Evolutionary conservation across 23 tunicate species (phyloP), one percentile per base, ranked within the genome.

Genomic region (Halocynthia aurantium): DNA sequence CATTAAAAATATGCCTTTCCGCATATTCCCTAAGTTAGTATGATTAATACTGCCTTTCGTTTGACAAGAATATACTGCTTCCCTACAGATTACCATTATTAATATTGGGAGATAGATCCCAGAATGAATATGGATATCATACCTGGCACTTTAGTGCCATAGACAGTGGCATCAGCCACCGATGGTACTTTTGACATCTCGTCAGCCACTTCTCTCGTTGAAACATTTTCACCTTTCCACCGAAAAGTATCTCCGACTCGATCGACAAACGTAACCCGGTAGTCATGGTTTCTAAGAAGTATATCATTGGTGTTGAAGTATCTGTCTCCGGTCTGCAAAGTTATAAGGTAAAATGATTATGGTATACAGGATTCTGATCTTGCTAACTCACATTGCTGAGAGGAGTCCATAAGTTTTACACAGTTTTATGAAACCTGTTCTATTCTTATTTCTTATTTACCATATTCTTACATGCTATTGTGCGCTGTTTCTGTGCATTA

Each of bases 171-270:
- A 58, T 83, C 82, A 12, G 68, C 22, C 51, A 92, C 67, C 5
- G 83, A 79, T n/a, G 80, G 91, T 21, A 85, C 91, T 72, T 82
- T 73, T 6, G 64, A 81, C n/a, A 92, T 22, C 54, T 77, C 86
- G 63, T 92, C 98, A 18, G 81, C 85, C 40, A 92, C 92, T 70
- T 92, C 98, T 52, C 78, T 86, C 57, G 98, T 92, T 12, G 98
- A 92, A 15, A 92, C 92, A 68, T 92, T 92, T 79, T 92, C 98
- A 6, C 98, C 98, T 86, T 92, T 92, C 98, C 98, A 92, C 51
- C 98, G 85, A 61, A 74, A 92, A 6, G 98, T 92, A 68, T 92
- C 98, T n/a, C 98, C 98, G 22, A 92, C 77, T 6, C 98, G 87
- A 57, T 92, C 98, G 40, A 86, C 72, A 69, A 92, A 92, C 51